Percentiles rank a stretch among this genome's conserved stretches.
phyloP scores from a whole-genome alignment of 2,113 vertebrate genomes.

The Melospiza melodia region DNA sequence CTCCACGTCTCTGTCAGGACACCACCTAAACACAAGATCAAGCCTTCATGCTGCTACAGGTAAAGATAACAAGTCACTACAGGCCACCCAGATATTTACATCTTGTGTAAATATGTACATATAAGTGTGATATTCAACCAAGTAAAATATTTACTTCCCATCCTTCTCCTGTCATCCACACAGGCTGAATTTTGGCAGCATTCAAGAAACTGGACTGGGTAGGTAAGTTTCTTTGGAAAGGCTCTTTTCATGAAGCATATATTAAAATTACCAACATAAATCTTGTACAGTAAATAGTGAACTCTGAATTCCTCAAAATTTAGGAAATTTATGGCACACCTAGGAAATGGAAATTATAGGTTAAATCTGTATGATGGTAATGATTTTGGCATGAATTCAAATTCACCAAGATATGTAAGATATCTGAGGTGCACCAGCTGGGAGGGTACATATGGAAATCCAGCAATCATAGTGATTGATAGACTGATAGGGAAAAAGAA shows the following conservation, averaged over 20 bases:
- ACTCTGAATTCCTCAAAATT: background rate
- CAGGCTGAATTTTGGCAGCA: background rate
- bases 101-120: background rate
- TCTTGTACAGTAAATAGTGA: background rate
- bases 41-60: background rate
- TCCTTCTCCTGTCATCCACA: background rate
- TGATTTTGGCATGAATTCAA: background rate
- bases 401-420: background rate
- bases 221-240: background rate
- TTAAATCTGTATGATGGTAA: background rate
- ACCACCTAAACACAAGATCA: background rate
- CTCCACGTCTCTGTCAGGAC: background rate
- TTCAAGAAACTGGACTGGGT: background rate
- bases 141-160: background rate
- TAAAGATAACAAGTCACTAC: background rate
- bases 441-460: accelerated
- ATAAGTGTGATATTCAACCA: background rate
- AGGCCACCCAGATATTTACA: background rate
- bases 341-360: background rate
- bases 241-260: background rate
- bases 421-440: background rate
- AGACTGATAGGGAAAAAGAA: background rate
- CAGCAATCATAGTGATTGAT: background rate
- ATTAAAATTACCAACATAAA: background rate
- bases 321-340: background rate